Evolutionary conservation across 2,797 vertebrate species (phyloP).

Genomic region (Bradypus variegatus): DNA sequence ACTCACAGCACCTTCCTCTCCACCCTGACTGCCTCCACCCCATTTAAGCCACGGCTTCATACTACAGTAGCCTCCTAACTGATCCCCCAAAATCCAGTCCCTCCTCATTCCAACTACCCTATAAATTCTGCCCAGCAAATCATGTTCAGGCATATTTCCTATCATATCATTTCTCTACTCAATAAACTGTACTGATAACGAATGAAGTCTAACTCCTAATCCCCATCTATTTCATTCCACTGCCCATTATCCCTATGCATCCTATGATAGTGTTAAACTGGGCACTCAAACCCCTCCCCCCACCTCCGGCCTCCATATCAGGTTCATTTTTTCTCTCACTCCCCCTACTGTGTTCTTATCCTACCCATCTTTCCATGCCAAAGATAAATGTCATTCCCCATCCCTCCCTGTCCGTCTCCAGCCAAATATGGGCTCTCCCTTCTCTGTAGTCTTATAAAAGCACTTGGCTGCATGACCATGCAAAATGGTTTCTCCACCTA

Average conservation of each 20-base stretch:
- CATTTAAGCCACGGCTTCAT: neutral
- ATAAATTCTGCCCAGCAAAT: neutral
- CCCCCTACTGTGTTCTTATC: neutral
- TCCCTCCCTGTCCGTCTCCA: neutral
- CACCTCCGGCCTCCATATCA: neutral
- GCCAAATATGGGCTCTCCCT: neutral
- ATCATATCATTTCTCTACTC: neutral
- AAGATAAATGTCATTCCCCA: neutral
- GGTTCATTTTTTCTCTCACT: neutral
- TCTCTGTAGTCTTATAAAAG: neutral
- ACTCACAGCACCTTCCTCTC: neutral
- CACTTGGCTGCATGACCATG: neutral
- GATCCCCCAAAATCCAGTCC: neutral
- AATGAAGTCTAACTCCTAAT: neutral
- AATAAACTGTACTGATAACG: neutral
- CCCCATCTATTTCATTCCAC: neutral
- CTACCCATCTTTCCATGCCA: neutral
- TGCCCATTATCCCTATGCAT: neutral
- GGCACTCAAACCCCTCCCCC: neutral
- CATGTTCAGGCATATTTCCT: neutral
- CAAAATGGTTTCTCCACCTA: neutral
- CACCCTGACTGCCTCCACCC: neutral
- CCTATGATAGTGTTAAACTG: neutral
- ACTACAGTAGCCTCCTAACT: neutral
- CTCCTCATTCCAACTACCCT: neutral